A percentile compares a stretch with the other conserved stretches of the same genome.
These are phyloP conservation scores for Falco cherrug DNA, from an alignment of 2,797 vertebrate species.

Conservation along the genomic window DNA sequence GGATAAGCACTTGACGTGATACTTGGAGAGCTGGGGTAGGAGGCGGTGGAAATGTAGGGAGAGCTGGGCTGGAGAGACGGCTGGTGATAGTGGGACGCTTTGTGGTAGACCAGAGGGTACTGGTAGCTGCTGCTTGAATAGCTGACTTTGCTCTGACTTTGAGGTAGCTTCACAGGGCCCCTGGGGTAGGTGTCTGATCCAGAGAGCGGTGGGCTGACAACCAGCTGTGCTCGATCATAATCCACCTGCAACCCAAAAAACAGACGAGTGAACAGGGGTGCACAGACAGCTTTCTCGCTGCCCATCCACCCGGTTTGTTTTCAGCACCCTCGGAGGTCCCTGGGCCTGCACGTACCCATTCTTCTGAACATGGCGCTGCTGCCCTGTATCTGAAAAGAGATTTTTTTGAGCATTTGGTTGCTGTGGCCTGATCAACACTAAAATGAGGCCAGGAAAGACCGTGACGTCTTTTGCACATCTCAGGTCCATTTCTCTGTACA, in stretches of 20 bases:
- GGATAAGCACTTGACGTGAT: constrained; percentile 90
- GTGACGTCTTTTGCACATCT: not conserved
- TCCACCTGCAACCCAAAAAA: constrained; percentile 82
- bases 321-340: fast-evolving
- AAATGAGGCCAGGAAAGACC: not conserved
- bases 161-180: constrained; percentile 94
- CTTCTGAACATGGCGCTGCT: not conserved
- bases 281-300: not conserved
- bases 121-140: constrained; percentile 88
- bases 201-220: constrained; percentile 86
- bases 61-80: constrained; percentile 89
- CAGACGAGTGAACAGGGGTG: not conserved
- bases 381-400: not conserved
- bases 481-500: not conserved
- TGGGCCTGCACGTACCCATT: fast-evolving
- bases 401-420: not conserved
- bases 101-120: constrained; percentile 89
- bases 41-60: constrained; percentile 89
- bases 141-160: constrained; percentile 88
- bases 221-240: constrained; percentile 88
- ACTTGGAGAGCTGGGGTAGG: constrained; percentile 93
- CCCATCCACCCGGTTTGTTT: fast-evolving
- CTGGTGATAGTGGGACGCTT: constrained; percentile 88
- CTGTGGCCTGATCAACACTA: not conserved
- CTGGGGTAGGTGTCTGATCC: constrained; percentile 91